Evolutionary conservation across 1,140 invertebrate genomes (phyloP).

Genomic region (Cherax destructor): DNA sequence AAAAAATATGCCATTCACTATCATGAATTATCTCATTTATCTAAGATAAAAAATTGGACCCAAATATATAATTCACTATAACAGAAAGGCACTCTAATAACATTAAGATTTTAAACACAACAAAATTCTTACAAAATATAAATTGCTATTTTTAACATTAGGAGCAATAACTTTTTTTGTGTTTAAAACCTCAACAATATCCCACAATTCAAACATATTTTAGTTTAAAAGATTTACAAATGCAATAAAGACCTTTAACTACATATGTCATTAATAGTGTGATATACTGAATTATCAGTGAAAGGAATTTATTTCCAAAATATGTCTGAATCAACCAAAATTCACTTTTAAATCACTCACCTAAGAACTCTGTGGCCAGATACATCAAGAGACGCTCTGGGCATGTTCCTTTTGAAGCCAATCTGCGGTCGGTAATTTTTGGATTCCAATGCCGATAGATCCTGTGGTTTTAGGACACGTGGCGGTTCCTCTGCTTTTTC

Average conservation of each 20-base stretch:
- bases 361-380: conserved; percentile 84
- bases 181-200: not conserved
- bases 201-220: conserved; percentile 1
- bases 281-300: not conserved
- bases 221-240: not conserved
- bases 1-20: conserved; percentile 57
- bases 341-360: conserved; percentile 69
- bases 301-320: not conserved
- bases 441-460: conserved; percentile 81
- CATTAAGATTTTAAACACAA: conserved; percentile 5
- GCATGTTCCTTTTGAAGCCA: conserved; percentile 82
- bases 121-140: not conserved
- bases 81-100: not conserved
- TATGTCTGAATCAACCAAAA: conserved; percentile 6
- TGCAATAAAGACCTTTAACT: not conserved
- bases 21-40: conserved; percentile 25
- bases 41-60: conserved; percentile 14
- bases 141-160: not conserved
- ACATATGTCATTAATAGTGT: not conserved
- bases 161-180: not conserved
- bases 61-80: conserved; percentile 11
- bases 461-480: conserved; percentile 86
- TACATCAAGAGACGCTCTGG: conserved; percentile 80
- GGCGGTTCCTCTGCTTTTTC: conserved; percentile 81
- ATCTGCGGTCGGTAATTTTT: conserved; percentile 84